Conservation (phyloP, 2,888 invertebrate species). For the Coenonympha arcania region DNA sequence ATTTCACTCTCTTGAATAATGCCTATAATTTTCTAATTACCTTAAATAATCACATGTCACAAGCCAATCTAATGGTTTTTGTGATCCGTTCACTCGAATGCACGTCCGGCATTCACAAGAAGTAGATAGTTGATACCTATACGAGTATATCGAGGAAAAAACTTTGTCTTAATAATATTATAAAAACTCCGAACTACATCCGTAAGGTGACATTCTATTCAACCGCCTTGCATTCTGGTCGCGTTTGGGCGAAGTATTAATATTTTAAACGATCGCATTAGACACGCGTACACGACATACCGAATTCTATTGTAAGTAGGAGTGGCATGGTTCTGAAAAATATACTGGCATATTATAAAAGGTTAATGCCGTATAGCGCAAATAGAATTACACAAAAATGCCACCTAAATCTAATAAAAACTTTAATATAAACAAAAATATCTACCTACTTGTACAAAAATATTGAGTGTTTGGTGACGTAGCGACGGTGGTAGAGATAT, state of each 20-base stretch:
- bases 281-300: constrained; percentile 25
- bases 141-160: not conserved
- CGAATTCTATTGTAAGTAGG: constrained; percentile 2
- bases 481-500: too few relatives aligned
- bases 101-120: constrained; percentile 2
- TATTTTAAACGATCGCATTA: constrained; percentile 8
- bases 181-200: constrained; percentile 7
- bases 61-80: constrained; percentile 5
- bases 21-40: not conserved
- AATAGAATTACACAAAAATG: too few relatives aligned
- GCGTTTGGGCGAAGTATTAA: not conserved
- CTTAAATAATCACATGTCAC: not conserved
- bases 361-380: too few relatives aligned
- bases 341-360: not conserved
- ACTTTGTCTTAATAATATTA: constrained; percentile 3
- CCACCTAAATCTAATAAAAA: too few relatives aligned
- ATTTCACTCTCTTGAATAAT: too few relatives aligned
- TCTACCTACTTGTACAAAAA: too few relatives aligned
- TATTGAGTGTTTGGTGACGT: too few relatives aligned
- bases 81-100: not conserved
- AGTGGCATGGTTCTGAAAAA: not conserved
- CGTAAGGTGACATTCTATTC: constrained; percentile 14
- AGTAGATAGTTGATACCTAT: not conserved
- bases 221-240: constrained; percentile 9
- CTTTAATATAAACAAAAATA: too few relatives aligned